These are phyloP conservation scores for Escarpia spicata DNA, from an alignment of 2,888 invertebrate species.

Conservation along the genomic window DNA sequence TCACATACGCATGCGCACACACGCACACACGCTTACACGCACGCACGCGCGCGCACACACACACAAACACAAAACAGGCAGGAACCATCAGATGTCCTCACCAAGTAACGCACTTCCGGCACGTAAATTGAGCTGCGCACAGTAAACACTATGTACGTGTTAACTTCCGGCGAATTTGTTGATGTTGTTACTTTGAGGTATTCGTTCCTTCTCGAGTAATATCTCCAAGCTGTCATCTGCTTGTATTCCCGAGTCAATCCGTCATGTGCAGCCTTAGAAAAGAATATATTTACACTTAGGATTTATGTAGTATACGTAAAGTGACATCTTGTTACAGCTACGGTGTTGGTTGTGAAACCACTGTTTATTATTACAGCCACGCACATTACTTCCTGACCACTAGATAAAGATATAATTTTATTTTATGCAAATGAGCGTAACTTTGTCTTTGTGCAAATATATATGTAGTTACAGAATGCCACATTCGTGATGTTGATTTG, in stretches of 20 bases:
- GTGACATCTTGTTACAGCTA: not conserved
- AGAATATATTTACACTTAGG: not conserved
- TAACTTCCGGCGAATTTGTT: slow-evolving; percentile 72
- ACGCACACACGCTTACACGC: not conserved
- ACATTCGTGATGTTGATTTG: too few species aligned
- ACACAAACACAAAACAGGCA: not conserved
- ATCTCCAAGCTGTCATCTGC: slow-evolving; percentile 58
- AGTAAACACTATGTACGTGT: slow-evolving; percentile 33
- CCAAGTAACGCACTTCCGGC: slow-evolving; percentile 18
- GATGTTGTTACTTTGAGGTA: slow-evolving; percentile 88
- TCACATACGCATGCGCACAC: not conserved
- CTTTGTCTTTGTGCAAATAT: too few species aligned
- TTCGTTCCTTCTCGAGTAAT: slow-evolving; percentile 83
- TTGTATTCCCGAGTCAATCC: not conserved
- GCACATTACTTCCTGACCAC: too few species aligned
- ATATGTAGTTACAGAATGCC: too few species aligned
- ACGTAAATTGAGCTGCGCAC: not conserved
- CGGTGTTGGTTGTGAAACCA: too few species aligned
- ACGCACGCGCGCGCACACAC: not conserved
- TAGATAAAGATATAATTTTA: too few species aligned
- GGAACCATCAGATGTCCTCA: not conserved
- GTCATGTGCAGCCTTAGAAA: slow-evolving; percentile 17
- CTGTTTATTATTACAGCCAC: too few species aligned
- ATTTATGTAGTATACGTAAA: not conserved
- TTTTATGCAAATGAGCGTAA: too few species aligned